Evolutionary conservation across 2,113 vertebrate species (phyloP).

Genomic region (Mungos mungo): DNA sequence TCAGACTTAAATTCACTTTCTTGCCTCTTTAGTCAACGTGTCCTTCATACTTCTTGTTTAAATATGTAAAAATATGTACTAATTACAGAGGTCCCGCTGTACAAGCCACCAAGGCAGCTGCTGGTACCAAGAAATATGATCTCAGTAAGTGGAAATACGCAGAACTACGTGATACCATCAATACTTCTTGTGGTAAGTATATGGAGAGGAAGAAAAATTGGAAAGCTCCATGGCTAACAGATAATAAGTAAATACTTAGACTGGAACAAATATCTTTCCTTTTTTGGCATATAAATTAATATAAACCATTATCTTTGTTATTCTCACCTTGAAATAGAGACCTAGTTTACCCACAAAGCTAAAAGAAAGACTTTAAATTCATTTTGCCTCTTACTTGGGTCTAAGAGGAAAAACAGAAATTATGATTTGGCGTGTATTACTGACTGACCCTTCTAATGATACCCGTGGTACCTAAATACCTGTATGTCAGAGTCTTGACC

Average conservation of each 20-base stretch:
- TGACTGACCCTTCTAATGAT: not conserved
- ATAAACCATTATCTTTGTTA: not conserved
- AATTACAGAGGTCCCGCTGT: slow-evolving; percentile 90
- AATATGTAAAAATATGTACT: slow-evolving; percentile 49
- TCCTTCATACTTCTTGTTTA: slow-evolving; percentile 47
- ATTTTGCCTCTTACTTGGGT: not conserved
- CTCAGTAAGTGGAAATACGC: slow-evolving; percentile 99
- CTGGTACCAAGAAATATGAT: slow-evolving; percentile 93
- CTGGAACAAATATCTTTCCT: not conserved
- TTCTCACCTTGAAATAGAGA: not conserved
- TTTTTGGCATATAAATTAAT: not conserved
- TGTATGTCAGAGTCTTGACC: not conserved
- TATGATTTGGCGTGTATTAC: not conserved
- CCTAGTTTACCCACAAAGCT: not conserved
- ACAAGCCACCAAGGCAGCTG: slow-evolving; percentile 93
- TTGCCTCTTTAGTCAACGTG: slow-evolving; percentile 29
- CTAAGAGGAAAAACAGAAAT: not conserved
- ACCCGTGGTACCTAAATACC: not conserved
- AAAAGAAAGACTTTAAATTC: slow-evolving; percentile 22
- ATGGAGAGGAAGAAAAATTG: not conserved
- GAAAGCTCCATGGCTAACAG: not conserved
- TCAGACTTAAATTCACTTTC: not conserved
- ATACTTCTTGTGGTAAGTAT: slow-evolving; percentile 95
- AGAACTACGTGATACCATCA: slow-evolving; percentile 97
- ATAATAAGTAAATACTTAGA: not conserved